Base-by-base conservation (phyloP, 2,797 vertebrate species). In the Acipenser transmontanus region DNA sequence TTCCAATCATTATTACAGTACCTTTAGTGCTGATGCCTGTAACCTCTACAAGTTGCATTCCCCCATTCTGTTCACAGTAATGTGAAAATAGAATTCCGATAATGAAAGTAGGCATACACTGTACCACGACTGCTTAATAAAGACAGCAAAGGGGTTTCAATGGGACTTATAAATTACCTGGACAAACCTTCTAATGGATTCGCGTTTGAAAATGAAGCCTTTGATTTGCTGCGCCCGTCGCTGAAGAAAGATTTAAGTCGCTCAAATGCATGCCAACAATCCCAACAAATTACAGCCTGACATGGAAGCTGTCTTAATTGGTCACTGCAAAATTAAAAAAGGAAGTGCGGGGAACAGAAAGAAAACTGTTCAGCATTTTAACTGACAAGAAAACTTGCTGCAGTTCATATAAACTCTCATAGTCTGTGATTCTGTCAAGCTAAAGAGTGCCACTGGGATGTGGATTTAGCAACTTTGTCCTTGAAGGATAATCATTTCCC, bases 401-500 rank as follows among this genome's bases (percentile, higher is more conserved):
- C 34, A 34, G 34, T 34, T 34, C 34, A 34, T 34, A 34, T 34
- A 34, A 34, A 34, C 20, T 34, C 20, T 34, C 20, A 34, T 34
- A 34, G 34, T n/a, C n/a, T n/a, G n/a, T n/a, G n/a, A n/a, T 20
- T 20, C 20, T 20, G 20, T 20, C 20, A 20, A 20, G 20, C 20
- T 20, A 20, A 20, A 20, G 20, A 20, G 20, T 20, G 20, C 20
- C 20, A 20, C 20, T 20, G 20, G 20, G 20, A 20, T 20, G 20
- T 20, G 20, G 20, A 20, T 20, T 68, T 59, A 34, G 51, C 54
- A 59, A 69, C 61, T 65, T 65, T 1, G 71, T 76, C 80, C 80
- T 79, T 74, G 62, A 76, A 68, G 78, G 77, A 67, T 71, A 59
- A 70, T 77, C 34, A 69, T 72, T 75, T 76, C 71, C 67, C 63